Percentiles rank a stretch among this genome's conserved stretches.
Evolutionary conservation across 1,140 invertebrate genomes (phyloP).

Genomic region (Pseudobourletiella spinata): DNA sequence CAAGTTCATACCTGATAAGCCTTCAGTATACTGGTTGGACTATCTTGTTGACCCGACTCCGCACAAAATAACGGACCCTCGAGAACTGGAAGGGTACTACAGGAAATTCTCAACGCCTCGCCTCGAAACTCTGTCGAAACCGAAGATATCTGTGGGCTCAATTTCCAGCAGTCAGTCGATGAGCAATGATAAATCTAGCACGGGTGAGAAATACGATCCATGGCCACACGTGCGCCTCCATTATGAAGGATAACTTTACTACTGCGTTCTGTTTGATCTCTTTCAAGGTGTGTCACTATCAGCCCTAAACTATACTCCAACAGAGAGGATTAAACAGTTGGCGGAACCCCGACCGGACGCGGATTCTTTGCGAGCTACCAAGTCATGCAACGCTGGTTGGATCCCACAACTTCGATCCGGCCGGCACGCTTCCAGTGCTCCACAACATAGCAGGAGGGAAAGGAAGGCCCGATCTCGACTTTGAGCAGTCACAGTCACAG

Average conservation of each 20-base stretch:
- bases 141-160: neutral
- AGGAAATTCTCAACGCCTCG: constrained; percentile 4
- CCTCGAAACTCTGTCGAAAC: neutral
- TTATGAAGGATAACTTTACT: no score
- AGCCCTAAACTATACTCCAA: constrained; percentile 9
- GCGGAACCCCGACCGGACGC: neutral
- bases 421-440: no score
- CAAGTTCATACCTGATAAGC: constrained; percentile 1
- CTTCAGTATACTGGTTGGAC: constrained; percentile 27
- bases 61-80: neutral
- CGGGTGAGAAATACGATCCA: no score
- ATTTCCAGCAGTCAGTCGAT: no score
- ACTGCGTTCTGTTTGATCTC: no score
- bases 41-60: constrained; percentile 19
- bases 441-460: no score
- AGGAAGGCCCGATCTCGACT: no score
- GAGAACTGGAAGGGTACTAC: constrained; percentile 1
- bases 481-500: no score
- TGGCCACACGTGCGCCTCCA: no score
- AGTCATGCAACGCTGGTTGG: neutral
- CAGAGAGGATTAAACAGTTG: constrained; percentile 5
- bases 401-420: no score
- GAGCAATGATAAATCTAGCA: no score
- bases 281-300: constrained; percentile 11
- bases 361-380: neutral